Conservation (phyloP, 2,888 invertebrate genomes). For the Encarsia formosa region DNA sequence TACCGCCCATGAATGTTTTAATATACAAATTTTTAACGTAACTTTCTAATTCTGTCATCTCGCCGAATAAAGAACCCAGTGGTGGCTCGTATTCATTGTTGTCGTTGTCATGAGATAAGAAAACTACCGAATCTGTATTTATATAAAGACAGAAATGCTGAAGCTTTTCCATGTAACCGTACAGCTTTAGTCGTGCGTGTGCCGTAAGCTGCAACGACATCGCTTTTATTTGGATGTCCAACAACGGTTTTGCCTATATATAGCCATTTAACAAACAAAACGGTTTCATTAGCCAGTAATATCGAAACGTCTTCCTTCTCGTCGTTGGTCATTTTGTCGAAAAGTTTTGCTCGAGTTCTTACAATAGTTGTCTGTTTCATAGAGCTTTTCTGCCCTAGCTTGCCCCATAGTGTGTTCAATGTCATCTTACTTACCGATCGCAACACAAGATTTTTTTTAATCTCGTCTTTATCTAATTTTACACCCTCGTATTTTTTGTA, state of each 20-base stretch:
- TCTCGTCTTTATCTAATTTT: not conserved
- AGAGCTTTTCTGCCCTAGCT: not conserved
- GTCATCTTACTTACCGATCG: not conserved
- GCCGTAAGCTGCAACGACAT: slow-evolving; percentile 11
- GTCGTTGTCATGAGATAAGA: not conserved
- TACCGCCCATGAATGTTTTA: no score
- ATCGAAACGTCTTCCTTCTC: not conserved
- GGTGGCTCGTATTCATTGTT: not conserved
- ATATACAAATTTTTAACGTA: no score
- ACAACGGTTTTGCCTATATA: not conserved
- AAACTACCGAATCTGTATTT: slow-evolving; percentile 14
- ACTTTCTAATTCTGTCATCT: slow-evolving; percentile 19
- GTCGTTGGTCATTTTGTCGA: not conserved
- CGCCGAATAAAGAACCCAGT: slow-evolving; percentile 1
- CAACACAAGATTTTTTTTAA: not conserved
- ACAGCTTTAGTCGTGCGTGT: slow-evolving; percentile 9
- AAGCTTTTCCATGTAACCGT: not conserved
- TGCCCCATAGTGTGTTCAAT: not conserved
- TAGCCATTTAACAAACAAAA: slow-evolving; percentile 6
- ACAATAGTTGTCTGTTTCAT: no score
- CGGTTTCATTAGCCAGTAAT: slow-evolving; percentile 4
- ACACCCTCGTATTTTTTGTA: not conserved
- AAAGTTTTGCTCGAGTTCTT: not conserved
- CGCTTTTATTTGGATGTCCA: not conserved
- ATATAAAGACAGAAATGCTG: slow-evolving; percentile 31